Percentiles rank a stretch among this genome's conserved stretches.
Conservation (phyloP, 1,140 invertebrate genomes). For the Lerema accius region DNA sequence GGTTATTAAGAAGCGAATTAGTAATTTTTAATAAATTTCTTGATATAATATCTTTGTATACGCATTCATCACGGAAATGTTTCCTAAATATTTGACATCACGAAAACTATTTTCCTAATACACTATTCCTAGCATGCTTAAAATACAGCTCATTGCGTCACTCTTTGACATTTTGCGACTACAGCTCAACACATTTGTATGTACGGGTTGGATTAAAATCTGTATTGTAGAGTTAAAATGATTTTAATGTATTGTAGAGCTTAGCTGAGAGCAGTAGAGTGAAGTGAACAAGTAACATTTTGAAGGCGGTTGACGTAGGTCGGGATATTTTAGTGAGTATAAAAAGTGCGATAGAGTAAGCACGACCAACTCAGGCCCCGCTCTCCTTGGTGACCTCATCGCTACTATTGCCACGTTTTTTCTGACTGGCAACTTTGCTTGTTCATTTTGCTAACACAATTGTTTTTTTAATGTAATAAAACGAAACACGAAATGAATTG, state of each 20-base stretch:
- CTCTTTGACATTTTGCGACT: background rate
- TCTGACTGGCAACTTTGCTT: conserved; percentile 6
- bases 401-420: conserved; percentile 33
- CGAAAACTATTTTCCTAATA: too few species aligned
- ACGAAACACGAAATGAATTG: background rate
- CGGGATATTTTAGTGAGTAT: conserved; percentile 60
- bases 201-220: too few species aligned
- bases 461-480: conserved; percentile 5
- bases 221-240: conserved; percentile 2
- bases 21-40: too few species aligned
- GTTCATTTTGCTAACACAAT: conserved; percentile 2
- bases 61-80: too few species aligned
- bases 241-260: conserved; percentile 7
- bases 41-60: too few species aligned
- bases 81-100: too few species aligned
- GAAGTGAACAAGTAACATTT: conserved; percentile 31
- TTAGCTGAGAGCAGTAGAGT: conserved; percentile 12
- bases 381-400: conserved; percentile 56
- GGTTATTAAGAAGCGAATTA: too few species aligned
- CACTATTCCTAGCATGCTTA: too few species aligned
- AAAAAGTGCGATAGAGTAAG: conserved; percentile 60
- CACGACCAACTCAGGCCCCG: conserved; percentile 39
- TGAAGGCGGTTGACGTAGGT: conserved; percentile 70
- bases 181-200: background rate
- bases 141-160: background rate